Conservation (phyloP, 2,888 invertebrate species). For the Amblyteles armatorius region DNA sequence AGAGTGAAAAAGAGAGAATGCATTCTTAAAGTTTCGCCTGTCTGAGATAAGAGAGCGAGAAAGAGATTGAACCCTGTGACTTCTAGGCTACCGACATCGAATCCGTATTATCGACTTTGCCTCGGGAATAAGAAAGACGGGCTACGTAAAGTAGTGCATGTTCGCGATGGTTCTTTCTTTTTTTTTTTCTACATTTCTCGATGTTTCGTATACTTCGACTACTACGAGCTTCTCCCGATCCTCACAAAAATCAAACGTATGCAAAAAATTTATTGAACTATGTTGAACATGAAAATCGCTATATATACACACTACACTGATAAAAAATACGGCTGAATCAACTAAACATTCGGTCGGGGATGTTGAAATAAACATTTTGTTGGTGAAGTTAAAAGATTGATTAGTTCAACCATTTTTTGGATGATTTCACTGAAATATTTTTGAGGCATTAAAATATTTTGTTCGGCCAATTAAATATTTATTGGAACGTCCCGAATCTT, state of each 20-base stretch:
- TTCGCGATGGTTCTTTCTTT: conserved; percentile 3
- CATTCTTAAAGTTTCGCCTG: conserved; percentile 71
- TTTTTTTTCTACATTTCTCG: neutral
- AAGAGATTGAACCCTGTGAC: conserved; percentile 43
- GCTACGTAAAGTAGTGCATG: neutral
- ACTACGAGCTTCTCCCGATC: neutral
- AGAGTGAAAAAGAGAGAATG: conserved; percentile 39
- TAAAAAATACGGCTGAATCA: too few relatives aligned
- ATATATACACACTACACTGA: too few relatives aligned
- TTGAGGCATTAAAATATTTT: too few relatives aligned
- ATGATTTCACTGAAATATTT: too few relatives aligned
- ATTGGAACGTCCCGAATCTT: too few relatives aligned
- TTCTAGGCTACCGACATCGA: conserved; percentile 62
- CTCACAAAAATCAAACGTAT: neutral
- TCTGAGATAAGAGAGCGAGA: conserved; percentile 32
- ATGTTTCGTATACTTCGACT: conserved; percentile 1
- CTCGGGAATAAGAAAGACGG: neutral
- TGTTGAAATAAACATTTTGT: too few relatives aligned
- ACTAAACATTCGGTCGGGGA: too few relatives aligned
- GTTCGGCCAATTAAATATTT: too few relatives aligned
- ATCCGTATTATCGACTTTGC: conserved; percentile 52
- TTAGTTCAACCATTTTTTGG: too few relatives aligned
- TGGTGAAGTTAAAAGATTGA: too few relatives aligned
- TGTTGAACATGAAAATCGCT: too few relatives aligned
- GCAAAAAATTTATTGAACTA: too few relatives aligned